Evolutionary conservation across 2,797 vertebrate species (phyloP).

Genomic region (Gastrophryne carolinensis): DNA sequence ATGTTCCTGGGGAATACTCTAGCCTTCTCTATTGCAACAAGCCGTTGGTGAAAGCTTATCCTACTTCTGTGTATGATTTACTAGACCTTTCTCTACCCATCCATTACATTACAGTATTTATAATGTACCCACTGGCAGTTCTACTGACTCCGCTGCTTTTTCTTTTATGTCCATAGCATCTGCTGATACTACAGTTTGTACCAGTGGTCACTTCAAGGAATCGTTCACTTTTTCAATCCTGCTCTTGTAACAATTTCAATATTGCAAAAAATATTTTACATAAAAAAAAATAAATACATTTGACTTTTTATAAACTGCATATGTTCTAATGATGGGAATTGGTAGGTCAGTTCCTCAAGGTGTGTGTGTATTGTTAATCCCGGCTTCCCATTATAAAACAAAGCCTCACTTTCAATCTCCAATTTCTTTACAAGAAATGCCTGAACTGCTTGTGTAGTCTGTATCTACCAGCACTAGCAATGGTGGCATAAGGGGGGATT

Average conservation of each 20-base stretch:
- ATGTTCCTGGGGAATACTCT: neutral
- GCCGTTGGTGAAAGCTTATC: neutral
- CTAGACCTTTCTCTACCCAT: neutral
- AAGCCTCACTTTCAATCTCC: no score
- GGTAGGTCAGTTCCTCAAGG: no score
- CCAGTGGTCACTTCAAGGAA: neutral
- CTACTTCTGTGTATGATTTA: slow-evolving; percentile 19
- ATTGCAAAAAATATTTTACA: no score
- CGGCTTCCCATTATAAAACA: no score
- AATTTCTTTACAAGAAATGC: no score
- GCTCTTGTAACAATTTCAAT: neutral
- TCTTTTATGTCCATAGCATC: neutral
- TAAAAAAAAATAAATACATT: no score
- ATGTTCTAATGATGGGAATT: no score
- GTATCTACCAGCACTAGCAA: no score
- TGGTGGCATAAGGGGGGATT: no score
- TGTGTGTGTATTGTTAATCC: no score
- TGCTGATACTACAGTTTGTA: slow-evolving; percentile 6
- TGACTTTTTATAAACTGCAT: no score
- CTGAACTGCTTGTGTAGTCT: no score
- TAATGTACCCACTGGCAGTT: slow-evolving; percentile 37
- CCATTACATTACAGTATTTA: slow-evolving; percentile 5
- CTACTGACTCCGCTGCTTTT: slow-evolving; percentile 15
- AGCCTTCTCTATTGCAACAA: neutral
- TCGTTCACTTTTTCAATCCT: neutral